Evolutionary conservation across 1,140 invertebrate genomes (phyloP), one percentile per base, ranked within the genome.

Genomic region (Cepaea nemoralis): DNA sequence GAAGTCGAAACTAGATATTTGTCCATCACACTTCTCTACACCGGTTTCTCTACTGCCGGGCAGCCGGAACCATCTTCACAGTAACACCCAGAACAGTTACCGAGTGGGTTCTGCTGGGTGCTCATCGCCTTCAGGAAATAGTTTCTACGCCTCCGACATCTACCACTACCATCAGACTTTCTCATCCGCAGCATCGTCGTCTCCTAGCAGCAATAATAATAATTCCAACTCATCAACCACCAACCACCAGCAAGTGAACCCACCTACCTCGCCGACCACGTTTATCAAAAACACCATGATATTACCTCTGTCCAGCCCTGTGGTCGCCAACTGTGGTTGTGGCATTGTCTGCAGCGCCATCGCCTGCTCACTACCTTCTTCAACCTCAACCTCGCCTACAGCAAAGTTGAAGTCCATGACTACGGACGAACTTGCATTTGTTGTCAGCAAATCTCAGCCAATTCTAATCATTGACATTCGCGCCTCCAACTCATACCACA

Each of bases 401-500:
- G 82, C 76, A 19, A 70, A 74, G 37, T 78, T 83, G 42, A 75
- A 87, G 71, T 85, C 87, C 5, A 89, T 90, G 63, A 74, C 82
- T 12, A 73, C 87, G 24, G 79, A 86, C 67, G 88, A 90, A 70
- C 83, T 90, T 37, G 87, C 86, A 1, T 59, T 78, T 24, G 86
- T 83, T 77, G 77, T 89, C 14, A 83, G 82, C 67, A 89, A 86
- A 83, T 81, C 83, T 39, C 86, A 84, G 50, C 79, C 87, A 37
- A 92, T 94, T 63, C 90, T 95, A 2, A 84, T 95, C 0, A 86
- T 96, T 0, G 95, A 96, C 87, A 95, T 95, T 87, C 92, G 95
- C 40, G 93, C 95, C 0, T 95, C 95, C 85, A 93, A 95, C 35
- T 93, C 93, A 33, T 96, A 94, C 91, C 95, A 95, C 87, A 92